Conservation (phyloP, 2,888 invertebrate genomes). For the Chrysomela aeneicollis region DNA sequence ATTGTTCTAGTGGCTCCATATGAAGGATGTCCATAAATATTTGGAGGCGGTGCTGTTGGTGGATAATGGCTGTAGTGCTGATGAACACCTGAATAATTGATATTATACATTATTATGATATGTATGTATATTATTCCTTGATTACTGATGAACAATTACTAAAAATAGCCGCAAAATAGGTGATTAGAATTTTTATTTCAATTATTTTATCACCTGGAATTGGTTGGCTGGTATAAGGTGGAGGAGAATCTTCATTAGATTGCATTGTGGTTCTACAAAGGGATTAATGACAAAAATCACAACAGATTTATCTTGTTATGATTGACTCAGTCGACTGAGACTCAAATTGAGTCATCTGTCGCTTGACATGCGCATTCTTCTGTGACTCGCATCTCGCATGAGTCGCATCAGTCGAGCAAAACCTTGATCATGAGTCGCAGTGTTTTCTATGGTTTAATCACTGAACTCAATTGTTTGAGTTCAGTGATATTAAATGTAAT, state of each 20-base stretch:
- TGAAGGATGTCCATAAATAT: conserved; percentile 23
- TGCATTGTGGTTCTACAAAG: conserved; percentile 11
- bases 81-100: conserved; percentile 32
- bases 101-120: no score
- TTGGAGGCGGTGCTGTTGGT: conserved; percentile 34
- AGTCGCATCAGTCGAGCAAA: no score
- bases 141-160: not conserved
- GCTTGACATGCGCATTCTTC: no score
- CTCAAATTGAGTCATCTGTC: no score
- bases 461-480: no score
- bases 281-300: not conserved
- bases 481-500: no score
- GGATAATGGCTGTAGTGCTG: conserved; percentile 30
- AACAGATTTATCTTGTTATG: not conserved
- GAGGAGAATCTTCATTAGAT: conserved; percentile 40
- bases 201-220: conserved; percentile 25
- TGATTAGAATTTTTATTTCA: not conserved
- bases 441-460: no score
- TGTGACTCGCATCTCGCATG: no score
- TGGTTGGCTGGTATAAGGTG: conserved; percentile 39
- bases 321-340: not conserved
- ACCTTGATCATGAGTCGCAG: no score
- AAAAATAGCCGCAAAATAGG: conserved; percentile 4
- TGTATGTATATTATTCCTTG: not conserved
- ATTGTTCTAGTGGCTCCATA: conserved; percentile 59